Conservation (phyloP, 2,113 vertebrate species). For the Daphoenositta chrysoptera region DNA sequence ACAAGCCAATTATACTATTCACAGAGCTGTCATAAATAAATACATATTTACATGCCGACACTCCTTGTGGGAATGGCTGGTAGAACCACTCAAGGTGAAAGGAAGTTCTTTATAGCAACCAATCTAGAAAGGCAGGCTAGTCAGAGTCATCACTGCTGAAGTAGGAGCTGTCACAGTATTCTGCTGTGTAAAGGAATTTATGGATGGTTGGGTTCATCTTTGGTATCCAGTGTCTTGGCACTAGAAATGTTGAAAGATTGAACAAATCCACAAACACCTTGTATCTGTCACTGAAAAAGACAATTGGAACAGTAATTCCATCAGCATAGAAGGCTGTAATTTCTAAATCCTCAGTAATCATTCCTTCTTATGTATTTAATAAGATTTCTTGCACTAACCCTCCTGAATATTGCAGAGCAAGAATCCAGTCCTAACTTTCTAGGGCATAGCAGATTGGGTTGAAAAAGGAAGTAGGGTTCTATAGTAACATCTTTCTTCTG, state of each 20-base stretch:
- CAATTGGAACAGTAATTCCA: not conserved
- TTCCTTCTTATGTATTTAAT: not conserved
- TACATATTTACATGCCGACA: constrained; percentile 17
- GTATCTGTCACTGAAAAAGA: constrained; percentile 88
- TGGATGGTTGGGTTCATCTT: constrained; percentile 89
- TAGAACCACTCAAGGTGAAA: not conserved
- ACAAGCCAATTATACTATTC: not conserved
- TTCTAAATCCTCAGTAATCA: not conserved
- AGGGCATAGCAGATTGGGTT: not conserved
- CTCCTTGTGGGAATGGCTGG: not conserved
- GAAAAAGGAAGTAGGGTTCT: not conserved
- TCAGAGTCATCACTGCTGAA: constrained; percentile 96
- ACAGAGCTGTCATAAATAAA: constrained; percentile 8
- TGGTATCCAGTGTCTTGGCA: constrained; percentile 92
- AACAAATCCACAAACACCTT: constrained; percentile 98
- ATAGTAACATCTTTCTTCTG: not conserved
- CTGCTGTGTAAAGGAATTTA: constrained; percentile 89
- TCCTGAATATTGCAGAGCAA: not conserved
- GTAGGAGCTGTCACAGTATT: constrained; percentile 94
- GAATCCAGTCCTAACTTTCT: not conserved
- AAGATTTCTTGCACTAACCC: not conserved
- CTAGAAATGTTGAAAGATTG: constrained; percentile 91
- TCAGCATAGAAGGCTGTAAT: too few species aligned
- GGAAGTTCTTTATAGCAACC: not conserved
- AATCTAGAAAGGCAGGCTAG: constrained; percentile 33